These are phyloP conservation scores for Rhodeus uyekii DNA, from an alignment of 2,797 vertebrate species.

Conservation along the genomic window DNA sequence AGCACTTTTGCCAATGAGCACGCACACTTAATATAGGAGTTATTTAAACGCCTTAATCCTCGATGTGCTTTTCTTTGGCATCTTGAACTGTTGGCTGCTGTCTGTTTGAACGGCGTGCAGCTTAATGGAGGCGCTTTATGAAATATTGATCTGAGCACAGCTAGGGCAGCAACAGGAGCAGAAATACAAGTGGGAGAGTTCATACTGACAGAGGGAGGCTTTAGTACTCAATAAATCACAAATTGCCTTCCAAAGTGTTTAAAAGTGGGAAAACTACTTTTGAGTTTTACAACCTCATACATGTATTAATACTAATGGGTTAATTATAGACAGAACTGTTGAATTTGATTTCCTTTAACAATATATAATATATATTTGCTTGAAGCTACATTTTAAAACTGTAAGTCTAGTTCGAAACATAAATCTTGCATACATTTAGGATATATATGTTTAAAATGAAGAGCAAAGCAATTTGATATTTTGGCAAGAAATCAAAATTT, in stretches of 20 bases:
- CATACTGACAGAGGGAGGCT: conserved; percentile 67
- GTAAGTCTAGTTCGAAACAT: neutral
- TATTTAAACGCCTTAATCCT: conserved; percentile 62
- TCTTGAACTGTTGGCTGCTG: conserved; percentile 52
- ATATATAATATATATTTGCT: neutral
- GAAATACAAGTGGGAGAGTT: conserved; percentile 55
- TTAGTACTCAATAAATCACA: conserved; percentile 68
- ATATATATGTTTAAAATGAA: neutral
- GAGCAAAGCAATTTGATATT: neutral
- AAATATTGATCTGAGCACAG: conserved; percentile 77
- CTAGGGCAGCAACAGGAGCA: conserved; percentile 60
- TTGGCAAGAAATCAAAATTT: neutral
- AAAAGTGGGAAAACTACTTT: conserved; percentile 42
- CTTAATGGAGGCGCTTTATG: conserved; percentile 77
- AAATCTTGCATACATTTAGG: neutral
- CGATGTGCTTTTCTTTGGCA: conserved; percentile 61
- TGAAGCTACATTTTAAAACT: neutral
- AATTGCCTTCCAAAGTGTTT: conserved; percentile 58
- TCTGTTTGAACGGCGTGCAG: conserved; percentile 66
- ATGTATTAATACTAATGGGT: conserved; percentile 4
- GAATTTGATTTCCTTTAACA: neutral
- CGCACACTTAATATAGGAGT: conserved; percentile 59
- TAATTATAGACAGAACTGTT: neutral
- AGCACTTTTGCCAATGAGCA: conserved; percentile 34
- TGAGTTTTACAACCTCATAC: neutral